These are phyloP conservation scores for Semotilus atromaculatus DNA, from an alignment of 2,797 vertebrate genomes.

Conservation along the genomic window DNA sequence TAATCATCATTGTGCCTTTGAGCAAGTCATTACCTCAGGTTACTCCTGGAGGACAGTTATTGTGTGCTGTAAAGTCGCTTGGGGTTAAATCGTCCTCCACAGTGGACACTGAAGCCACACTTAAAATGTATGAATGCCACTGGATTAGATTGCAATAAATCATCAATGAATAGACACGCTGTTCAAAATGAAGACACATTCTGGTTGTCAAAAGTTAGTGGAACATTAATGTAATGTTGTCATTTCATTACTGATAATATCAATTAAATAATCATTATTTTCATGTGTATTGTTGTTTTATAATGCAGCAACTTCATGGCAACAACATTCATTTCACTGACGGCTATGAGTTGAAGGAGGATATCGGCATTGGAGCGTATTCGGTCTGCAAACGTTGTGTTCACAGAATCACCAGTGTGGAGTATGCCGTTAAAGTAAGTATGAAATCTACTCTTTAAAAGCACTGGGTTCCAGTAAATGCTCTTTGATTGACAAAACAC, in stretches of 20 bases:
- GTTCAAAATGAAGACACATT: background rate
- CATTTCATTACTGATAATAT: too few relatives aligned
- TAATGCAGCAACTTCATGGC: conserved; percentile 86
- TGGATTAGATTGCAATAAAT: background rate
- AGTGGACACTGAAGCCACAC: background rate
- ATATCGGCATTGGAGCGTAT: conserved; percentile 85
- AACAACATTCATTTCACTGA: conserved; percentile 89
- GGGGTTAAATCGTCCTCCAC: background rate
- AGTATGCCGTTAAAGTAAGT: conserved; percentile 94
- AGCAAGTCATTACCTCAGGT: background rate
- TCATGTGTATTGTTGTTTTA: background rate
- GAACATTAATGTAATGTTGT: too few relatives aligned
- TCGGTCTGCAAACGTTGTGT: conserved; percentile 89
- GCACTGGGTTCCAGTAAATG: background rate
- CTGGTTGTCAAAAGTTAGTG: background rate
- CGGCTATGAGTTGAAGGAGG: conserved; percentile 92
- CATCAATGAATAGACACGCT: background rate
- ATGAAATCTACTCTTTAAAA: background rate
- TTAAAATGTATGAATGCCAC: background rate
- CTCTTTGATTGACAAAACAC: conserved; percentile 1
- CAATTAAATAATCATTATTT: background rate
- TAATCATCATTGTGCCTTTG: background rate
- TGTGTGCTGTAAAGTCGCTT: background rate
- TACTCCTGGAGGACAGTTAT: conserved; percentile 1
- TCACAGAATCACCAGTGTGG: conserved; percentile 90